A percentile compares a stretch with the other conserved stretches of the same genome.
These are phyloP conservation scores for Palloptera scutellata DNA, from an alignment of 2,888 invertebrate species.

Conservation along the genomic window DNA sequence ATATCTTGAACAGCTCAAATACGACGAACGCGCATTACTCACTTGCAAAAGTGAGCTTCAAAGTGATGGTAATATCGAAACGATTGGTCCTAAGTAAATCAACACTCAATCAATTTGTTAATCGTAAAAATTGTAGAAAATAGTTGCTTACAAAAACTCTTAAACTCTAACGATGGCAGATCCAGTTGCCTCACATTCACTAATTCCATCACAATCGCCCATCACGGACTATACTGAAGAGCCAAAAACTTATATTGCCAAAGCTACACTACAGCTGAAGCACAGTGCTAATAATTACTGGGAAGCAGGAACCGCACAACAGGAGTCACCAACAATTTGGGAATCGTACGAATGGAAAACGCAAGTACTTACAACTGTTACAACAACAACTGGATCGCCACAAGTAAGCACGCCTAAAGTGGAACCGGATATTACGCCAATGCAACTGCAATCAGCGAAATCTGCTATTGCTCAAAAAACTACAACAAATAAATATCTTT, in stretches of 20 bases:
- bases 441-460: conserved; percentile 16
- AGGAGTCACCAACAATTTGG: conserved; percentile 17
- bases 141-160: conserved; percentile 1
- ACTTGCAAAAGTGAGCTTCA: conserved; percentile 29
- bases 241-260: conserved; percentile 36
- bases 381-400: conserved; percentile 30
- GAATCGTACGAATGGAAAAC: conserved; percentile 40
- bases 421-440: conserved; percentile 14
- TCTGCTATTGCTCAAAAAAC: conserved; percentile 1
- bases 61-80: conserved; percentile 27
- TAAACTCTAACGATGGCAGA: conserved; percentile 28
- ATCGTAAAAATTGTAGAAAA: conserved; percentile 2
- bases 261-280: conserved; percentile 36
- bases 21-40: conserved; percentile 15
- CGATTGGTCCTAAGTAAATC: conserved; percentile 27
- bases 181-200: conserved; percentile 21
- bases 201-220: conserved; percentile 31
- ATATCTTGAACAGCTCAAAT: too few species aligned
- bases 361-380: conserved; percentile 38
- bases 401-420: conserved; percentile 18
- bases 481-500: conserved; percentile 30
- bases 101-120: conserved; percentile 10
- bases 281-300: conserved; percentile 19
- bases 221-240: conserved; percentile 31
- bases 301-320: not conserved